Conservation (phyloP, 2,113 vertebrate species). For the Puntigrus tetrazona region DNA sequence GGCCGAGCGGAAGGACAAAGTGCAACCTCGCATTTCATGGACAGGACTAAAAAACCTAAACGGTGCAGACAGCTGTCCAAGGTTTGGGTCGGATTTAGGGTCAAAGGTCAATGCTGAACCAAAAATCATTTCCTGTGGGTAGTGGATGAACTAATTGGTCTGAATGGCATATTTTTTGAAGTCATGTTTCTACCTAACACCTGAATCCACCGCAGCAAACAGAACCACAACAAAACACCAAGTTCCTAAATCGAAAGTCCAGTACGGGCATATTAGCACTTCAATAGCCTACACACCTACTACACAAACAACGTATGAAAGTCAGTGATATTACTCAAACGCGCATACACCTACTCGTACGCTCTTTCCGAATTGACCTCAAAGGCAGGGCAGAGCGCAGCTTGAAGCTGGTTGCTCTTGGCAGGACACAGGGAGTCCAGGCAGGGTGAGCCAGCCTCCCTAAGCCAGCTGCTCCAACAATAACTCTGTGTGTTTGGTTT, state of each 20-base stretch:
- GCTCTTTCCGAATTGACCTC: constrained; percentile 35
- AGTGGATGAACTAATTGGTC: neutral
- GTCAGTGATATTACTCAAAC: neutral
- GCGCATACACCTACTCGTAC: constrained; percentile 15
- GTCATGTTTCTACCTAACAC: neutral
- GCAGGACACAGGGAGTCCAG: constrained; percentile 39
- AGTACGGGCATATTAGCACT: neutral
- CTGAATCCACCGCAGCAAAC: neutral
- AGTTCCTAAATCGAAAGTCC: neutral
- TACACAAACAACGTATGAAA: constrained; percentile 19
- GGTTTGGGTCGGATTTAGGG: constrained; percentile 12
- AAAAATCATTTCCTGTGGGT: neutral
- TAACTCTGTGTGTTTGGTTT: constrained; percentile 55
- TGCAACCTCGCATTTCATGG: neutral
- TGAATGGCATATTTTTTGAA: neutral
- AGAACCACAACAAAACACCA: neutral
- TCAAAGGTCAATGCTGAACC: constrained; percentile 9
- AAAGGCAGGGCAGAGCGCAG: constrained; percentile 48
- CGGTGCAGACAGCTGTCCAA: constrained; percentile 10
- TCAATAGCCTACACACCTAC: constrained; percentile 10
- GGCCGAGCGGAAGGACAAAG: neutral
- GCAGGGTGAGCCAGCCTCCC: constrained; percentile 43
- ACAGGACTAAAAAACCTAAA: neutral
- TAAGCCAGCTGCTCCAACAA: constrained; percentile 49
- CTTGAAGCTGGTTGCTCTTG: constrained; percentile 56